Base-by-base conservation (phyloP, 2,113 vertebrate genomes). In the Malurus melanocephalus region DNA sequence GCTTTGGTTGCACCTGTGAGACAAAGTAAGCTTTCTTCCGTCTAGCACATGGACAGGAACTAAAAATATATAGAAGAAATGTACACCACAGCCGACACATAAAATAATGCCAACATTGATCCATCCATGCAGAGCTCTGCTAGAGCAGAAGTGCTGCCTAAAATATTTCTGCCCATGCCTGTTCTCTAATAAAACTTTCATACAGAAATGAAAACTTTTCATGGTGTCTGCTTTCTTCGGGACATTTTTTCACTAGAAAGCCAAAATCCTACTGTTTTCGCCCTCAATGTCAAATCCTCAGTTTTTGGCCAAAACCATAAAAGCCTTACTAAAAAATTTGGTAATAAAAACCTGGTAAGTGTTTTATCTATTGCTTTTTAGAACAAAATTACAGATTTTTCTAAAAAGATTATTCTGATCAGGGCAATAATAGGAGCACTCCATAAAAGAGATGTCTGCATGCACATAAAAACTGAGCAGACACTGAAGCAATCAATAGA, bases 21-120 rank as follows among this genome's bases (percentile, higher is more conserved):
- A 85, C 23, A 89, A 91, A 89, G 79, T 49, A 49, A 92, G 61
- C 85, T 79, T 89, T 91, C 80, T 89, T 80, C 84, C 3, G 0
- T 61, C 56, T 57, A 82, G 51, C 22, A 61, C 48, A 11, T 22
- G 46, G 53, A 68, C 48, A 88, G 26, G 66, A 89, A 65, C 86
- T 92, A 88, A 94, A 92, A 81, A 88, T 62, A 85, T 7, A 64
- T 16, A 72, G 13, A 42, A 88, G 61, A 88, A 85, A 71, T 14
- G n/a, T 69, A 73, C 35, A 76, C 61, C 74, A 88, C 75, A 76
- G 86, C 40, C 59, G 42, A 89, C 82, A 85, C 48, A 46, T 69
- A 77, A 90, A 76, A 64, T 73, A 94, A 93, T 57, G 55, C 26
- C 22, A 72, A 73, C 60, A 77, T 48, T 93, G 89, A 93, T 89